phyloP scores from a whole-genome alignment of 2,888 invertebrate genomes.

The Leucophora obtusa region DNA sequence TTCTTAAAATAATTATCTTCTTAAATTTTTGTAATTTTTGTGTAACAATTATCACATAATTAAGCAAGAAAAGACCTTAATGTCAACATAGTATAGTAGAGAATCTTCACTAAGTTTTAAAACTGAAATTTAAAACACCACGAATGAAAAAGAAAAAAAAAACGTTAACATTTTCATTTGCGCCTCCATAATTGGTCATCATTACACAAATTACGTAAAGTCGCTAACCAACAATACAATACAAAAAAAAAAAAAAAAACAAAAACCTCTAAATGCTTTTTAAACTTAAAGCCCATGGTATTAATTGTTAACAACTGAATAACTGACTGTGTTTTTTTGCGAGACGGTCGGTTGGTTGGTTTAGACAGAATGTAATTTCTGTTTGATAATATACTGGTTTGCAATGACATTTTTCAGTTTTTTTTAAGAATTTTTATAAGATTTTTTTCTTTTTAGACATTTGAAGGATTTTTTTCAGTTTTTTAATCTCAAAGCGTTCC shows the following conservation, averaged over 20 bases:
- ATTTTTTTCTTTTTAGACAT: neutral
- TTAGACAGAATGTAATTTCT: slow-evolving; percentile 7
- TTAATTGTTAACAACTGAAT: slow-evolving; percentile 58
- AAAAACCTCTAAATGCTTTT: slow-evolving; percentile 25
- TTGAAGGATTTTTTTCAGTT: neutral
- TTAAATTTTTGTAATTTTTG: slow-evolving; percentile 11
- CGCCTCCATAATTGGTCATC: slow-evolving; percentile 75
- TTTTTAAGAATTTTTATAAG: neutral
- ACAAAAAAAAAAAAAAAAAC: slow-evolving; percentile 22
- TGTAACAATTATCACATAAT: slow-evolving; percentile 52
- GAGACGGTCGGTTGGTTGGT: neutral
- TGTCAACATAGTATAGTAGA: slow-evolving; percentile 43
- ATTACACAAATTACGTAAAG: slow-evolving; percentile 61
- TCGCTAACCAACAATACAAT: slow-evolving; percentile 31
- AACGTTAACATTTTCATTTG: slow-evolving; percentile 71
- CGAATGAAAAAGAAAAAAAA: slow-evolving; percentile 19
- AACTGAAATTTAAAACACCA: slow-evolving; percentile 29
- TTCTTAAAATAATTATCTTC: neutral
- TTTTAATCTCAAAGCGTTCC: slow-evolving; percentile 4
- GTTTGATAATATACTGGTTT: slow-evolving; percentile 25
- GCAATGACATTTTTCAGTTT: slow-evolving; percentile 41
- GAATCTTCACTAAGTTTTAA: slow-evolving; percentile 57
- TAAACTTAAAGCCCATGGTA: slow-evolving; percentile 47
- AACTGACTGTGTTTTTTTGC: neutral
- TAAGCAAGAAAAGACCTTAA: slow-evolving; percentile 47